phyloP scores from a whole-genome alignment of 2,797 vertebrate genomes.

The Petrocephalus sullivani region DNA sequence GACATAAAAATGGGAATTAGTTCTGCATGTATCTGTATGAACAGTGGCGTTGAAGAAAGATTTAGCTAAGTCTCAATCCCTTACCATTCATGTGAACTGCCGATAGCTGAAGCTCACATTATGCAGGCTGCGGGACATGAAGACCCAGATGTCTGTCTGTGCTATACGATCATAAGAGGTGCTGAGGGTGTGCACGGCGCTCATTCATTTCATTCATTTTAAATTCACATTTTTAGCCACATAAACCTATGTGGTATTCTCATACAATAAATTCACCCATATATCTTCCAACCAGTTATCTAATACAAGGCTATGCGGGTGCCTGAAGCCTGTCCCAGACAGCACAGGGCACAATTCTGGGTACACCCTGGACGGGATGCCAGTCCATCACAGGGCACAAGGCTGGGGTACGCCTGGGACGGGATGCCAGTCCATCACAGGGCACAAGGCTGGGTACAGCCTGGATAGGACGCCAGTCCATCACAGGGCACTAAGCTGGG shows the following conservation, averaged over 20 bases:
- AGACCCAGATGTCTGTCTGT: not conserved
- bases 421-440: no score
- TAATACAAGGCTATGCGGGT: not conserved
- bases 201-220: not conserved
- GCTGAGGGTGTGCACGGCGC: not conserved
- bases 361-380: not conserved
- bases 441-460: not conserved
- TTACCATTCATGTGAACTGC: conserved; percentile 3
- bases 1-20: not conserved
- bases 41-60: not conserved
- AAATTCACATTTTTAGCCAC: not conserved
- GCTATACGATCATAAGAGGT: not conserved
- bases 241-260: not conserved
- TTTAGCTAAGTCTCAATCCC: not conserved
- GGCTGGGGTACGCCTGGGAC: no score
- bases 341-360: not conserved
- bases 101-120: not conserved
- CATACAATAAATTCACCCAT: not conserved
- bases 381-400: not conserved
- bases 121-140: not conserved
- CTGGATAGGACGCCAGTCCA: not conserved
- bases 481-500: not conserved
- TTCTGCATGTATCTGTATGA: conserved; percentile 5
- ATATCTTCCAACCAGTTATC: not conserved
- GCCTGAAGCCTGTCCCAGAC: not conserved